Conservation (phyloP, 2,888 invertebrate genomes). For the Drosophila prostipennis region DNA sequence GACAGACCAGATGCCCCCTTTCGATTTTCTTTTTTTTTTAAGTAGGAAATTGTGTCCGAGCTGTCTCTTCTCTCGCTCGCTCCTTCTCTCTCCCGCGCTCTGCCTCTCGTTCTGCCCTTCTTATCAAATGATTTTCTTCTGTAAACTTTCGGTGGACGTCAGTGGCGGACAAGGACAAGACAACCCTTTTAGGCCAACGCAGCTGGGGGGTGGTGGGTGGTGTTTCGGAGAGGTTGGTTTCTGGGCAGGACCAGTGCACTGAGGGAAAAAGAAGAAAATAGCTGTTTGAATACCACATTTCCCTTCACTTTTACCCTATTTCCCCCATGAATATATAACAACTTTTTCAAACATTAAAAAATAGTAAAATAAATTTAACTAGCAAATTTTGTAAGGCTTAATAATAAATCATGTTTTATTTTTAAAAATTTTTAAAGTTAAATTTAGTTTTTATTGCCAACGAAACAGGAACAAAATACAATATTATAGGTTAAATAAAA, state of each 20-base stretch:
- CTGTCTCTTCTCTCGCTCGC: conserved; percentile 38
- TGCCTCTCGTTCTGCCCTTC: conserved; percentile 10
- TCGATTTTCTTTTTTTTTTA: conserved; percentile 61
- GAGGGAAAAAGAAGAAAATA: conserved; percentile 14
- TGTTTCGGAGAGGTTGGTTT: conserved; percentile 1
- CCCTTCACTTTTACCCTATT: too few relatives aligned
- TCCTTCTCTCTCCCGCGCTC: background rate
- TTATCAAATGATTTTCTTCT: conserved; percentile 77
- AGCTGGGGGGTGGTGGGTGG: background rate
- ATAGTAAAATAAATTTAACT: too few relatives aligned
- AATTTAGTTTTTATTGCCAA: too few relatives aligned
- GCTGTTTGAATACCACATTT: too few relatives aligned
- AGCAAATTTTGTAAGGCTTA: too few relatives aligned
- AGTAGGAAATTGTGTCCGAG: conserved; percentile 79
- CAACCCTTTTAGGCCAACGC: conserved; percentile 66
- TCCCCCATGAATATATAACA: too few relatives aligned
- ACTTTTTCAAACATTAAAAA: too few relatives aligned
- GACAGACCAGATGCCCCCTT: conserved; percentile 66
- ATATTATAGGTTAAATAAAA: too few relatives aligned
- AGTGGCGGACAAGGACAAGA: conserved; percentile 62
- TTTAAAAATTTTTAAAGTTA: too few relatives aligned
- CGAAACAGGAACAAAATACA: too few relatives aligned
- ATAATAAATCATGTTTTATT: too few relatives aligned
- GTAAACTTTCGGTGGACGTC: conserved; percentile 58
- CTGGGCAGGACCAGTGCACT: conserved; percentile 2